These are phyloP conservation scores for Aurelia coerulea DNA, from an alignment of 30 jellyfish, hydroid and myxozoan species.

Conservation along the genomic window DNA sequence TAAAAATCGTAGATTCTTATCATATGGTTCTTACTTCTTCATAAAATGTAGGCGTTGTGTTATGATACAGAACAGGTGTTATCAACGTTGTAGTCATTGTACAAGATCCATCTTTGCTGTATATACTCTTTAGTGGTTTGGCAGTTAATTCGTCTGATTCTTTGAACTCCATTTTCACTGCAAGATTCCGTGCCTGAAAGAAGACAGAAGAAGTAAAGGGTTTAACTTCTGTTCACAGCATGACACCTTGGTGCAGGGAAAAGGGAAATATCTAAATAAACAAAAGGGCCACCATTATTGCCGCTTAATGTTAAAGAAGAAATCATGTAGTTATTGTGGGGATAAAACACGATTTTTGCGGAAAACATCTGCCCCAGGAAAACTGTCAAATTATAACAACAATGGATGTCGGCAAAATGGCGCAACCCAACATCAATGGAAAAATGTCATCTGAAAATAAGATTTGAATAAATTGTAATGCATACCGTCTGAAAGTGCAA, in stretches of 20 bases:
- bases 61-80: conserved; percentile 91
- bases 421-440: too few relatives aligned
- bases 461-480: too few relatives aligned
- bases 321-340: too few relatives aligned
- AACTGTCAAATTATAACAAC: too few relatives aligned
- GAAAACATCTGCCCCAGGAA: too few relatives aligned
- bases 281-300: neutral
- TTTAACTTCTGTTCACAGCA: neutral
- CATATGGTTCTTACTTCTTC: conserved; percentile 70
- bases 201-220: neutral
- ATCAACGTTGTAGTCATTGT: conserved; percentile 68
- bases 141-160: conserved; percentile 84
- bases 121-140: conserved; percentile 86
- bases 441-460: too few relatives aligned
- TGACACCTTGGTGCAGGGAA: neutral
- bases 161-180: conserved; percentile 87
- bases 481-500: too few relatives aligned
- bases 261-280: neutral
- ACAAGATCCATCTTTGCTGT: conserved; percentile 89
- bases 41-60: conserved; percentile 86
- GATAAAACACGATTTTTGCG: too few relatives aligned
- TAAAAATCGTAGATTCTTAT: too few relatives aligned
- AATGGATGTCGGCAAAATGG: too few relatives aligned
- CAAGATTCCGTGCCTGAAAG: conserved; percentile 90
- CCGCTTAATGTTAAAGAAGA: too few relatives aligned